Conservation (phyloP, 1,140 invertebrate genomes). For the Aphis gossypii region DNA sequence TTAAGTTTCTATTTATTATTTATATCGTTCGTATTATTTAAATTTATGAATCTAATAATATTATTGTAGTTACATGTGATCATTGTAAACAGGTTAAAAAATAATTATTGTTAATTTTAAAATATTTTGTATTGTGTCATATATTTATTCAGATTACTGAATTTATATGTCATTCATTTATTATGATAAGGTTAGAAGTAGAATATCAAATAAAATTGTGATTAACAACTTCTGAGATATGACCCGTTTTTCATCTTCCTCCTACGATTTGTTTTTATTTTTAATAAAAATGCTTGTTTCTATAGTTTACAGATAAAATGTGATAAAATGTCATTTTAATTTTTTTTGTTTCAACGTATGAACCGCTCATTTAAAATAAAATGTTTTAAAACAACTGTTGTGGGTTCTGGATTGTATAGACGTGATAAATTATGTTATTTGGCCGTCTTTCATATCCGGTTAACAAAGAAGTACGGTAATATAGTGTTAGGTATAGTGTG, state of each 20-base stretch:
- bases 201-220: neutral
- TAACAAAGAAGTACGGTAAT: neutral
- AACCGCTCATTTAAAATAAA: neutral
- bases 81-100: neutral
- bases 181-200: neutral
- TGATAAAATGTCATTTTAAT: slow-evolving; percentile 16
- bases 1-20: neutral
- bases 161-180: neutral
- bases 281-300: slow-evolving; percentile 14
- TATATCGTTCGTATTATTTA: neutral
- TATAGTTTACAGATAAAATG: neutral
- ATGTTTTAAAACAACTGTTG: neutral
- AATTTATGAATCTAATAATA: neutral
- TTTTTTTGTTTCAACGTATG: neutral
- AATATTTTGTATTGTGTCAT: neutral
- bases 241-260: neutral
- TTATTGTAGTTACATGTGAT: neutral
- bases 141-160: neutral
- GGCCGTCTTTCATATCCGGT: slow-evolving; percentile 32
- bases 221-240: slow-evolving; percentile 37
- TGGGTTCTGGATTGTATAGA: neutral
- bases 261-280: slow-evolving; percentile 7
- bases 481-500: neutral
- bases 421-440: slow-evolving; percentile 37
- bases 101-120: slow-evolving; percentile 6